These are phyloP conservation scores for Noctua janthina DNA, from an alignment of 2,888 invertebrate genomes.

Conservation along the genomic window DNA sequence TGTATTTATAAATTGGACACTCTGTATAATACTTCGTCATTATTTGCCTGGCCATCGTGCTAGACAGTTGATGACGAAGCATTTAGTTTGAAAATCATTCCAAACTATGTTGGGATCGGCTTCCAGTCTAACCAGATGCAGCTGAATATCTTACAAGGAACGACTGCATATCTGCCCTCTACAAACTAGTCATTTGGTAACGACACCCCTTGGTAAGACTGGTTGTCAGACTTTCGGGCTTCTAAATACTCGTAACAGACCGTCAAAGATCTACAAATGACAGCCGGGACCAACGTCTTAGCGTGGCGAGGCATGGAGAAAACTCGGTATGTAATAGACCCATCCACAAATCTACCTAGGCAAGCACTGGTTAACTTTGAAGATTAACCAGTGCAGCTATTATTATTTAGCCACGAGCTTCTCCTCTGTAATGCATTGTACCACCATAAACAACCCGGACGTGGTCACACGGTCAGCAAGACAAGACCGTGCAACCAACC, in stretches of 20 bases:
- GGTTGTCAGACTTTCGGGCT: background rate
- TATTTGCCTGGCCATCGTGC: too few relatives aligned
- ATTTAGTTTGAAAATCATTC: background rate
- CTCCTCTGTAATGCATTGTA: too few relatives aligned
- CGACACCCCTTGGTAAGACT: background rate
- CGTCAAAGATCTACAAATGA: background rate
- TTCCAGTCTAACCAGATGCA: background rate
- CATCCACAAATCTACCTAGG: background rate
- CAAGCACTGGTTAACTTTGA: background rate
- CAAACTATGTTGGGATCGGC: background rate
- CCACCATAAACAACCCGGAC: background rate
- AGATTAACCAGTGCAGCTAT: background rate
- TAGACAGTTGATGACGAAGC: too few relatives aligned
- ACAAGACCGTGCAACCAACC: conserved; percentile 38
- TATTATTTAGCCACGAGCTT: background rate
- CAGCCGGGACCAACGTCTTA: background rate
- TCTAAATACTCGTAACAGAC: background rate
- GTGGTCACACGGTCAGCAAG: conserved; percentile 24
- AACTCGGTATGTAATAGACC: background rate
- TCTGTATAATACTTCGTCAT: too few relatives aligned
- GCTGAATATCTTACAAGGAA: too few relatives aligned
- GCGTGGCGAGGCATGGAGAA: too few relatives aligned
- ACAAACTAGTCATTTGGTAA: background rate
- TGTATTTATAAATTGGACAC: background rate
- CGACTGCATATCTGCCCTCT: background rate